phyloP scores from a whole-genome alignment of 2,888 invertebrate genomes.

The Aphodius granarius region DNA sequence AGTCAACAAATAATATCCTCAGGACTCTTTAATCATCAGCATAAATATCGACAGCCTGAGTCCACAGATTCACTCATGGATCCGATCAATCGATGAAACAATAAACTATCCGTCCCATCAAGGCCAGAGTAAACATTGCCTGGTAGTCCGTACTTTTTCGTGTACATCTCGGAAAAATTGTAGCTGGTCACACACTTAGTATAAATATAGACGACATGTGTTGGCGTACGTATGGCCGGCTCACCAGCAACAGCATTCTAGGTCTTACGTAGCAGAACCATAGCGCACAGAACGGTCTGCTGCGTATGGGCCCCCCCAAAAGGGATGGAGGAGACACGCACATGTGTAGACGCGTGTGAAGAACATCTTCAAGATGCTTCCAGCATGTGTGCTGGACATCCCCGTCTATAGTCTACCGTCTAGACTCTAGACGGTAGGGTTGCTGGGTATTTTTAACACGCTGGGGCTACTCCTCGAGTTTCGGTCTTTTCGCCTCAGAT shows the following conservation, averaged over 20 bases:
- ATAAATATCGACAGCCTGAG: not conserved
- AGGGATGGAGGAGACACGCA: conserved; percentile 37
- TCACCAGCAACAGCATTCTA: conserved; percentile 23
- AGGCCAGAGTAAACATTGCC: not conserved
- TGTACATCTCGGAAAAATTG: conserved; percentile 40
- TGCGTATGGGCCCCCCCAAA: conserved; percentile 29
- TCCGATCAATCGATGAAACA: not conserved
- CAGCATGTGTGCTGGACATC: conserved; percentile 35
- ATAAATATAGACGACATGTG: conserved; percentile 46
- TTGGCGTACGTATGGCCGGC: conserved; percentile 23
- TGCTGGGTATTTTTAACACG: conserved; percentile 45
- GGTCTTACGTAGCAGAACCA: conserved; percentile 28
- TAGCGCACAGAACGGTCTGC: conserved; percentile 16
- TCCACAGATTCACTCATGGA: not conserved
- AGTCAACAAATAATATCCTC: not conserved
- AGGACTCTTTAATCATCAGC: not conserved
- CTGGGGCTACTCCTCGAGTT: not conserved
- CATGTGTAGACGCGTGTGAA: conserved; percentile 51
- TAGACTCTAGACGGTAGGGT: conserved; percentile 41
- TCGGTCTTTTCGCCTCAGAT: not conserved
- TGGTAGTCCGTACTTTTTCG: not conserved
- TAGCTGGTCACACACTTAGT: conserved; percentile 44
- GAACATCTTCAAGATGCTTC: conserved; percentile 47
- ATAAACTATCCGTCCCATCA: not conserved
- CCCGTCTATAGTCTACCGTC: conserved; percentile 16